Base-by-base conservation (phyloP, 1,140 invertebrate genomes). In the Drosophila jambulina region DNA sequence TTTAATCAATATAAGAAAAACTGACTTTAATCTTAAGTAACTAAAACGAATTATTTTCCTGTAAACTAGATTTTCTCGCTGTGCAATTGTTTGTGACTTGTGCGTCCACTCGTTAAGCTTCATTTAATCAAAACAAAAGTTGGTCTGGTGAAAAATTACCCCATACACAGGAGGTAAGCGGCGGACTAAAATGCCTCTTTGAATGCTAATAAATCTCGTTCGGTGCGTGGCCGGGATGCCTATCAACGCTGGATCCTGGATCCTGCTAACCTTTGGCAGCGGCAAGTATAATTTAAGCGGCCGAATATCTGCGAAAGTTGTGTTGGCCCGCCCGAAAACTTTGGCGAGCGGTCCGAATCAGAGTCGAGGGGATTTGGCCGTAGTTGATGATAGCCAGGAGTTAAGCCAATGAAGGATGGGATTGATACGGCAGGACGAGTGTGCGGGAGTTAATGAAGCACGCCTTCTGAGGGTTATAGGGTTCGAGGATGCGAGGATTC, bases 51-150 rank as follows among this genome's bases (percentile, higher is more conserved):
- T 13, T 43, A 19, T 43, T 43, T 12, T 1, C 1, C 42, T 3
- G 2, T 21, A 43, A 7, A 13, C 19, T 21, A 5, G 19, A 12
- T 25, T 59, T 63, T 56, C 19, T 42, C 21, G 29, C 53, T 40
- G 60, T 78, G 64, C 46, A 69, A 40, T 62, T 64, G 34, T 23
- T 63, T 61, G 38, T 29, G 59, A 58, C 77, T 36, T 54, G 51
- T 80, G 80, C 77, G 62, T 62, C 42, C 38, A 48, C 80, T 91
- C 83, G 87, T 87, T 91, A 91, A 91, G 88, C 88, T 81, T 85
- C 88, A 85, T 91, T 91, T 91, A 91, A 91, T 91, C 90, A 91
- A 91, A 91, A 91, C 88, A 91, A 91, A 91, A 91, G 70, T 90
- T 88, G 49, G 61, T 48, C 54, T 63, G 53, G 58, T 91, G 88